Base-by-base conservation (phyloP, 1,140 invertebrate genomes). In the Pseudomyrmex sp. region DNA sequence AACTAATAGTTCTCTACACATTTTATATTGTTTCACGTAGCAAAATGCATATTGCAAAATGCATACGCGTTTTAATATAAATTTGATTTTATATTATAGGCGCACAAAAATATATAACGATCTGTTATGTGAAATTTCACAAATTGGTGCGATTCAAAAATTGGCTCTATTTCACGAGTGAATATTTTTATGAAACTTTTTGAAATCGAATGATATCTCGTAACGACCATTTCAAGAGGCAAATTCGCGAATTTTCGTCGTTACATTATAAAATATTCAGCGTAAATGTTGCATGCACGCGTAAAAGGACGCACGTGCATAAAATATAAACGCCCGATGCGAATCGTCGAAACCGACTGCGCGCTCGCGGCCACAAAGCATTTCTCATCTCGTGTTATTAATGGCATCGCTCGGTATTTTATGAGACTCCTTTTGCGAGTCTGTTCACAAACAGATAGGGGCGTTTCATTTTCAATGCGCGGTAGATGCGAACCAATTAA, bases 331-430 rank as follows among this genome's bases (percentile, higher is more conserved):
- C 54, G 72, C 48, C 70, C 44, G 69, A 73, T 66, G 70, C 50
- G 68, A 85, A 66, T 77, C 58, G 59, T 77, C 44, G 74, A 59
- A 75, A 59, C 26, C 23, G 65, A 69, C 61, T 72, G 23, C 44
- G 48, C 23, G 48, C 20, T 68, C 58, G n/a, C 18, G 23, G 54
- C 46, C 23, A 77, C 87, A 86, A 85, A 88, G 87, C 79, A 84
- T 88, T 88, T 88, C 83, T 82, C 87, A 76, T 75, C 63, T 79
- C 73, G 62, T 72, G 80, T 86, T 90, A 88, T 88, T 90, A 90
- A 84, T 85, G 89, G 68, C 88, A 83, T 88, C 66, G 84, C 83
- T 59, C 56, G 80, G 79, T 76, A 72, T 84, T 90, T 90, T 85
- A 88, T 82, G 83, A 90, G 85, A 85, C 66, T 62, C 50, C 66